phyloP scores from a whole-genome alignment of 2,797 vertebrate genomes.

The Chiloscyllium punctatum region DNA sequence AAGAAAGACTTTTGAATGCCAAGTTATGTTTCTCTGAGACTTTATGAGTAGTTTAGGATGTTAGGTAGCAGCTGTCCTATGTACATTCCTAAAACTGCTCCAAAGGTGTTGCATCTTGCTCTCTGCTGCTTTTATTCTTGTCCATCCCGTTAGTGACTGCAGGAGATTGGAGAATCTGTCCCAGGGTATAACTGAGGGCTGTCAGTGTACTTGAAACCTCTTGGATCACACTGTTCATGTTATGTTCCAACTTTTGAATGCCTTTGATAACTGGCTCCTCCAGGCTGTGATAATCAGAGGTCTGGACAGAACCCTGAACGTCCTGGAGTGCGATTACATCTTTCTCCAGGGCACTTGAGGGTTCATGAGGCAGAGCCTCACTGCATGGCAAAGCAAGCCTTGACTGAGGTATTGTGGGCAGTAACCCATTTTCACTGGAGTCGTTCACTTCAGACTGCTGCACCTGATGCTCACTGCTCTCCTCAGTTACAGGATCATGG shows the following conservation, averaged over 20 bases:
- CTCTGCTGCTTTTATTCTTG: not conserved
- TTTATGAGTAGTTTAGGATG: not conserved
- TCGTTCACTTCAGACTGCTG: not conserved
- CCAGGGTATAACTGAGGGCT: not conserved
- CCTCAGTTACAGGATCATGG: not conserved
- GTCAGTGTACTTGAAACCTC: slow-evolving; percentile 17
- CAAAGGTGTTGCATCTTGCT: not conserved
- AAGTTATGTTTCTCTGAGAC: not conserved
- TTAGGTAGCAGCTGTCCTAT: not conserved
- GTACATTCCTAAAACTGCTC: not conserved
- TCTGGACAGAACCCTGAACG: not conserved
- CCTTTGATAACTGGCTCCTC: slow-evolving; percentile 10
- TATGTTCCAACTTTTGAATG: not conserved
- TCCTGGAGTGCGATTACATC: not conserved
- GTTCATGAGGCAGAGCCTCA: not conserved
- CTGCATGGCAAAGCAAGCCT: not conserved
- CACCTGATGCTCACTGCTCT: too few species aligned
- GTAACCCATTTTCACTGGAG: not conserved
- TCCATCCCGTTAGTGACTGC: not conserved
- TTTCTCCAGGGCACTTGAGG: not conserved
- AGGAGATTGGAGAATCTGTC: not conserved
- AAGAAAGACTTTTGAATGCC: not conserved
- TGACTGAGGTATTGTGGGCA: not conserved
- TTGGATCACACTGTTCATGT: slow-evolving; percentile 12
- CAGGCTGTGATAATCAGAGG: not conserved